A percentile compares a stretch with the other conserved stretches of the same genome.
phyloP scores from a whole-genome alignment of 2,888 invertebrate species.

The Zaprionus bogoriensis region DNA sequence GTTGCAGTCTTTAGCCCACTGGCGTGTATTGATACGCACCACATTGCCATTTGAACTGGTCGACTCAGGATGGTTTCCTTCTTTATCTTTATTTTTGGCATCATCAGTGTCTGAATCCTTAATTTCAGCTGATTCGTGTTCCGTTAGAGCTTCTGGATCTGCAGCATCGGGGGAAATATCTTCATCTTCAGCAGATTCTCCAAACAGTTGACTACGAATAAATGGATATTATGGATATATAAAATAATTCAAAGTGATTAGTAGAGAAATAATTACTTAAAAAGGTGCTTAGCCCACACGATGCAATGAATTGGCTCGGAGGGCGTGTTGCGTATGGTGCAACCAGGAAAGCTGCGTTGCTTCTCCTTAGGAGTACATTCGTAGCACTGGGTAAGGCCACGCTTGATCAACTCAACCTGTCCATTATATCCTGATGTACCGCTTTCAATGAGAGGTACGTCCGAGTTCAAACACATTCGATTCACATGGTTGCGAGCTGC shows the following conservation, averaged over 20 bases:
- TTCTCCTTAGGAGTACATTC: conserved; percentile 96
- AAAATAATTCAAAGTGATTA: too few relatives aligned
- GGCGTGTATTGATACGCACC: conserved; percentile 89
- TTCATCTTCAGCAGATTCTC: conserved; percentile 97
- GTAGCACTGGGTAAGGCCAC: conserved; percentile 96
- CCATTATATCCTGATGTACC: conserved; percentile 99
- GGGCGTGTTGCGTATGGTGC: conserved; percentile 99
- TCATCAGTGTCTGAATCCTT: conserved; percentile 80
- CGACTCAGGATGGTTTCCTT: conserved; percentile 83
- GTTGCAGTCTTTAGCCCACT: conserved; percentile 92
- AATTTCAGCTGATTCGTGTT: conserved; percentile 2
- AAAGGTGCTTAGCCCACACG: conserved; percentile 99
- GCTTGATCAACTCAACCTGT: conserved; percentile 94
- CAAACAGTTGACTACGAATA: conserved; percentile 93
- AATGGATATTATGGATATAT: neutral
- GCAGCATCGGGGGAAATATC: conserved; percentile 99
- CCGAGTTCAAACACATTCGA: conserved; percentile 97
- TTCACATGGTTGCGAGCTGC: conserved; percentile 99
- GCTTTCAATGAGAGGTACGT: conserved; percentile 96
- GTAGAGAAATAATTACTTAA: conserved; percentile 93
- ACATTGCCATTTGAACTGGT: conserved; percentile 83
- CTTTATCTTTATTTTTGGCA: conserved; percentile 7
- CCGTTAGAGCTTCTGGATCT: conserved; percentile 92
- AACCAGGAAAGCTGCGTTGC: conserved; percentile 97
- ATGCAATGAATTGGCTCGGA: conserved; percentile 99